Percentiles rank a stretch among this genome's conserved stretches.
phyloP scores from a whole-genome alignment of 2,797 vertebrate species.

The Neostethus bicornis region DNA sequence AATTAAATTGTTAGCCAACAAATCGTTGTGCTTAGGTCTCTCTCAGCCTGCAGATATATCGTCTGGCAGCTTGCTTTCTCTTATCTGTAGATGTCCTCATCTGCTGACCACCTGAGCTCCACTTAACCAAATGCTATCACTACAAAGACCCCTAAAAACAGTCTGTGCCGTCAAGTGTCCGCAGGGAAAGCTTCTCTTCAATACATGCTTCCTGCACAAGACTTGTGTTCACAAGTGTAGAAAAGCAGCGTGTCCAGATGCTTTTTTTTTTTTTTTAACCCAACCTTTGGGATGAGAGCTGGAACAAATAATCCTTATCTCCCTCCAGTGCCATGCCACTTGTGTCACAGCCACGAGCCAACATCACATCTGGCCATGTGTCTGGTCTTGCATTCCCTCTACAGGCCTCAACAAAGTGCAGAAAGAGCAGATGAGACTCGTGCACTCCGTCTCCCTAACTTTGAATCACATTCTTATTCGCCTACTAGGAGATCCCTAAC shows the following conservation, averaged over 20 bases:
- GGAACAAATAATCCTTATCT: conserved; percentile 37
- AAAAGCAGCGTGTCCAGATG: conserved; percentile 13
- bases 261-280: conserved; percentile 11
- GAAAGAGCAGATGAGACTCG: conserved; percentile 66
- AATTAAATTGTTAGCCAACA: conserved; percentile 33
- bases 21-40: conserved; percentile 27
- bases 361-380: conserved; percentile 64
- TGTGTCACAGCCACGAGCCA: conserved; percentile 57
- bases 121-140: conserved; percentile 26
- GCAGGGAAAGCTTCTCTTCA: conserved; percentile 23
- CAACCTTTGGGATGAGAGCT: conserved; percentile 26
- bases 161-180: conserved; percentile 16
- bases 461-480: conserved; percentile 41
- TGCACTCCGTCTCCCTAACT: conserved; percentile 29
- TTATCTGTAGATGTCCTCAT: conserved; percentile 44
- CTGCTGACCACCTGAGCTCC: conserved; percentile 62
- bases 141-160: conserved; percentile 29
- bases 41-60: conserved; percentile 27
- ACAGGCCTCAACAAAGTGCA: conserved; percentile 37
- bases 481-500: conserved; percentile 62
- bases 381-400: conserved; percentile 43
- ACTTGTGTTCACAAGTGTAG: conserved; percentile 2
- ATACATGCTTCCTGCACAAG: background rate
- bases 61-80: conserved; percentile 32
- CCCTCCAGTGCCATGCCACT: conserved; percentile 39